phyloP scores from a whole-genome alignment of 64 coral and sea anemone species.

The Anthopleura sola region DNA sequence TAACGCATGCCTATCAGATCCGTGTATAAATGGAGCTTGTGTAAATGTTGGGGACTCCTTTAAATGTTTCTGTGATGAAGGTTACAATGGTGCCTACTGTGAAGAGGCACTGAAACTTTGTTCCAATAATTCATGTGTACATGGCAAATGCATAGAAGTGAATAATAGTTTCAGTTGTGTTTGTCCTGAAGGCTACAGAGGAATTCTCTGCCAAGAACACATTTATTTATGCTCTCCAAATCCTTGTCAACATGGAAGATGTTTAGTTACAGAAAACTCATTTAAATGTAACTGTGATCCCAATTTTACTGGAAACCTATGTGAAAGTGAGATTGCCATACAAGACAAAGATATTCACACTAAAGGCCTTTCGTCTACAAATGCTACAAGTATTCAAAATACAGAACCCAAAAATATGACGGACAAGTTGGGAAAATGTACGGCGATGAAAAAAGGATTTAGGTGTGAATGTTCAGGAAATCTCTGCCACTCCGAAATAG shows the following conservation, averaged over 20 bases:
- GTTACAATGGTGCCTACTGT: constrained; percentile 55
- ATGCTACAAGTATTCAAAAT: neutral
- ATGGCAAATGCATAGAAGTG: constrained; percentile 43
- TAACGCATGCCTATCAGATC: constrained; percentile 37
- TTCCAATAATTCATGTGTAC: constrained; percentile 47
- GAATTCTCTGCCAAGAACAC: constrained; percentile 35
- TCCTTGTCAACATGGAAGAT: constrained; percentile 65
- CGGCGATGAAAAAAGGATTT: neutral
- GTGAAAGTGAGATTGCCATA: constrained; percentile 1
- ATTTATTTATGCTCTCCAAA: constrained; percentile 35
- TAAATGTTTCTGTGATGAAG: constrained; percentile 44
- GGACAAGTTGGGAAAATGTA: neutral
- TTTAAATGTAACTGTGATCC: constrained; percentile 43
- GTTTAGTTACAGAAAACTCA: neutral
- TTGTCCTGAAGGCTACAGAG: constrained; percentile 56
- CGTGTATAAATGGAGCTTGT: constrained; percentile 63
- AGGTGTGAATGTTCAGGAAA: constrained; percentile 18
- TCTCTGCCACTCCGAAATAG: constrained; percentile 26
- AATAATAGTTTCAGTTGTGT: constrained; percentile 42
- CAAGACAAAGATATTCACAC: constrained; percentile 16
- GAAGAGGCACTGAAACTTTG: constrained; percentile 37
- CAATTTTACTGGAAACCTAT: constrained; percentile 24
- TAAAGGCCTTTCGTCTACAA: constrained; percentile 7
- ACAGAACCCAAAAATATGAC: constrained; percentile 1
- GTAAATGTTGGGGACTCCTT: constrained; percentile 27